phyloP scores from a whole-genome alignment of 1,140 invertebrate species.

The Drosophila tani region DNA sequence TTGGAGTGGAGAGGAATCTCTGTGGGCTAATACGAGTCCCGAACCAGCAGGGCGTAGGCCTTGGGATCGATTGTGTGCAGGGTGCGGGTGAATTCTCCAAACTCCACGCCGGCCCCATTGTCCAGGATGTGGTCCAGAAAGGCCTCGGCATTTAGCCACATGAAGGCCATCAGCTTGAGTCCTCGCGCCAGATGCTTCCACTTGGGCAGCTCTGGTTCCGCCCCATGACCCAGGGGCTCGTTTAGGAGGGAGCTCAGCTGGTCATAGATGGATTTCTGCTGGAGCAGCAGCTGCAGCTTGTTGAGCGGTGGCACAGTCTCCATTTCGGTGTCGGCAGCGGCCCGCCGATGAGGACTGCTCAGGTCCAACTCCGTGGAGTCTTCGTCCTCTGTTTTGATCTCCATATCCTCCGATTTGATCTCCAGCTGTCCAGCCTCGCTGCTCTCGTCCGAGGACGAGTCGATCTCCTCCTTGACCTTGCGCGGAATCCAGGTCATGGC shows the following conservation, averaged over 20 bases:
- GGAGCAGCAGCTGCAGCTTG: constrained; percentile 41
- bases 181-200: constrained; percentile 66
- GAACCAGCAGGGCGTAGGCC: constrained; percentile 36
- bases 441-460: constrained; percentile 69
- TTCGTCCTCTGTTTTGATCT: constrained; percentile 31
- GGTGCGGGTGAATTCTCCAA: constrained; percentile 38
- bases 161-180: constrained; percentile 49
- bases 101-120: constrained; percentile 45
- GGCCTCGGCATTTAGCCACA: constrained; percentile 61
- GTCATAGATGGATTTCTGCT: constrained; percentile 35
- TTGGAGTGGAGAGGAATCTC: not conserved
- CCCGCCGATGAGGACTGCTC: not conserved
- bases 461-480: constrained; percentile 67
- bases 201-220: constrained; percentile 22
- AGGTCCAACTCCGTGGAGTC: constrained; percentile 35
- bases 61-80: constrained; percentile 28
- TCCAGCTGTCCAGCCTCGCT: constrained; percentile 49
- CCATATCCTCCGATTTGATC: constrained; percentile 51
- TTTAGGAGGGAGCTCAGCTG: constrained; percentile 44
- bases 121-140: constrained; percentile 67
- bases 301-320: not conserved
- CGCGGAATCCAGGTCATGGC: constrained; percentile 71
- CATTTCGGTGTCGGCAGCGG: not conserved
- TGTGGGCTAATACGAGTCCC: constrained; percentile 17
- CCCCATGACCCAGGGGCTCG: constrained; percentile 13